Evolutionary conservation across 2,888 invertebrate species (phyloP).

Genomic region (Idaea dimidiata): DNA sequence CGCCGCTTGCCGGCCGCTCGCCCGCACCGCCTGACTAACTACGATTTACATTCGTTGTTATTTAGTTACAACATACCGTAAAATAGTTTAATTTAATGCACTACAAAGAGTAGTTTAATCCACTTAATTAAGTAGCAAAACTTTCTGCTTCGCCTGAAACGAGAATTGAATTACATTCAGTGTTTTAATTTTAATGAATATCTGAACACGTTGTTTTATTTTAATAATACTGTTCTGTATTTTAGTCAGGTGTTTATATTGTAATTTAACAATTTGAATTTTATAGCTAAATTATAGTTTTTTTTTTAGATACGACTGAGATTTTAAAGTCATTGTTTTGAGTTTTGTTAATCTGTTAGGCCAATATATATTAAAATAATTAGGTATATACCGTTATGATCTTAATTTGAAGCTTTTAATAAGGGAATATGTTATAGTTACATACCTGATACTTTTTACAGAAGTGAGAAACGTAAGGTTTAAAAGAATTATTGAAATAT

Average conservation of each 20-base stretch:
- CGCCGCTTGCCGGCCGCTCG: conserved; percentile 32
- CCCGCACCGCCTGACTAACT: conserved; percentile 53
- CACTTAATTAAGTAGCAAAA: conserved; percentile 16
- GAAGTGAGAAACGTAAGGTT: neutral
- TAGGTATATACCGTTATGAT: no score
- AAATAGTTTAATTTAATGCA: conserved; percentile 54
- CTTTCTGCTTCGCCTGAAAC: conserved; percentile 10
- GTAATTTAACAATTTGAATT: neutral
- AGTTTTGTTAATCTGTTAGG: neutral
- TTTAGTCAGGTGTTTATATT: neutral
- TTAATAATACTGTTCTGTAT: neutral
- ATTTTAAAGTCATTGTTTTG: neutral
- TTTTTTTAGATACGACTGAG: neutral
- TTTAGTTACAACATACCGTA: conserved; percentile 59
- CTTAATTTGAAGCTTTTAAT: neutral
- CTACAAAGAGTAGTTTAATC: conserved; percentile 39
- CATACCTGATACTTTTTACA: neutral
- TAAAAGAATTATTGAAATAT: neutral
- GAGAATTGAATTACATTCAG: conserved; percentile 1
- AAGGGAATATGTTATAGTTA: neutral
- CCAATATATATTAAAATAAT: no score
- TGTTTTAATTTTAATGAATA: neutral
- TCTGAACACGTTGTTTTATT: neutral
- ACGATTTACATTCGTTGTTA: conserved; percentile 67
- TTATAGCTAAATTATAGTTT: neutral